Percentiles rank a stretch among this genome's conserved stretches.
Conservation (phyloP, 2,113 vertebrate genomes). For the Cynocephalus volans region DNA sequence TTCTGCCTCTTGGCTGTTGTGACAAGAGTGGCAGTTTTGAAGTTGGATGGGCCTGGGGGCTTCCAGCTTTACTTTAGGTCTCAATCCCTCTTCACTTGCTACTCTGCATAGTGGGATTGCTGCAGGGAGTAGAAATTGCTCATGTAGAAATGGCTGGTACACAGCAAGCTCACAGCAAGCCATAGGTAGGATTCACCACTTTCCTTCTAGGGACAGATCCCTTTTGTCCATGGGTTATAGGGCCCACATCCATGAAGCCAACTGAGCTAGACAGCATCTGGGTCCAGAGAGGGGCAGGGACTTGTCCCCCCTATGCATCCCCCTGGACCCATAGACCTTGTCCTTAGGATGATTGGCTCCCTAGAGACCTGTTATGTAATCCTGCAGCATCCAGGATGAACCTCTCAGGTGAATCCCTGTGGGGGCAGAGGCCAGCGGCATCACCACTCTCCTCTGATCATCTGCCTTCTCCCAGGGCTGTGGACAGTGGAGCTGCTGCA, state of each 20-base stretch:
- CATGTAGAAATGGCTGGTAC: accelerated
- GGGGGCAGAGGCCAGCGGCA: neutral
- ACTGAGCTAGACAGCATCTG: neutral
- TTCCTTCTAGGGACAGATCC: neutral
- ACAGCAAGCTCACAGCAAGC: neutral
- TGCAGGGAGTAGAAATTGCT: neutral
- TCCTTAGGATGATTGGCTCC: neutral
- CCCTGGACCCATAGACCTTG: neutral
- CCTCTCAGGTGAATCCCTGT: neutral
- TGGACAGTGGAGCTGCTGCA: neutral
- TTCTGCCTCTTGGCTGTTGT: neutral
- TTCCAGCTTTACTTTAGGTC: neutral
- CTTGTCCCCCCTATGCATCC: neutral
- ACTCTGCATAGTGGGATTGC: neutral
- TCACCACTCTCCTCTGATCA: neutral
- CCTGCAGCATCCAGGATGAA: neutral
- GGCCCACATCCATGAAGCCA: neutral
- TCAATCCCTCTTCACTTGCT: neutral
- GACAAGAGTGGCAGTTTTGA: neutral
- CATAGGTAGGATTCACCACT: neutral
- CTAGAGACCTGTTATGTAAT: neutral
- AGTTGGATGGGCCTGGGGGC: neutral
- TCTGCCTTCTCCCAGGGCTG: neutral
- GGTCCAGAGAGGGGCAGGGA: neutral
- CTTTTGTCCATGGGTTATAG: neutral